Evolutionary conservation across 2,113 vertebrate species (phyloP).

Genomic region (Lynx canadensis): DNA sequence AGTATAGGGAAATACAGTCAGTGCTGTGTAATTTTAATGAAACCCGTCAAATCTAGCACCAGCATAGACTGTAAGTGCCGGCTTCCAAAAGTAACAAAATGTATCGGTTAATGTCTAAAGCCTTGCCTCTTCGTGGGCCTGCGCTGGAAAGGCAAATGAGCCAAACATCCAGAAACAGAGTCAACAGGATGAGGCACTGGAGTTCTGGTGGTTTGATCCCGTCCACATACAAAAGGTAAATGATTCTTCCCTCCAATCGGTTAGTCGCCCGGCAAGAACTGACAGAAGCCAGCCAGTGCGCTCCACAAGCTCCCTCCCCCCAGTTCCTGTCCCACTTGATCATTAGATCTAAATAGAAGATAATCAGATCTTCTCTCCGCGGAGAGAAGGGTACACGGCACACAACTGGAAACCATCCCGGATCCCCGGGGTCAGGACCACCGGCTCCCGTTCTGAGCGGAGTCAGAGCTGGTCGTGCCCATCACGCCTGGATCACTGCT

Average conservation of each 20-base stretch:
- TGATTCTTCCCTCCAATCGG: background rate
- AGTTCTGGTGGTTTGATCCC: background rate
- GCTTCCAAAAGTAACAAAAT: background rate
- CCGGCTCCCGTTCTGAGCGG: accelerated
- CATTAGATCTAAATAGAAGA: background rate
- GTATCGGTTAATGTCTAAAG: background rate
- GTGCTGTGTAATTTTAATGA: background rate
- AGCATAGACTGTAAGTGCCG: background rate
- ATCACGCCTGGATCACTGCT: background rate
- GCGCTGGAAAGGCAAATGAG: background rate
- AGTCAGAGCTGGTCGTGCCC: too few species aligned
- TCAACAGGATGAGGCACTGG: background rate
- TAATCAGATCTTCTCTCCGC: too few species aligned
- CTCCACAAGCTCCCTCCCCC: background rate
- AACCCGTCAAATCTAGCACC: background rate
- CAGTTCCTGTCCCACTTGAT: background rate
- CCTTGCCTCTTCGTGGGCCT: background rate
- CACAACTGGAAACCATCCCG: background rate
- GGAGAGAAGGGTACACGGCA: background rate
- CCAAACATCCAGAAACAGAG: background rate
- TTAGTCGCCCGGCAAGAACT: background rate
- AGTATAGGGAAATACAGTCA: background rate
- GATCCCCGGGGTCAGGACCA: background rate
- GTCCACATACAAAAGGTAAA: background rate
- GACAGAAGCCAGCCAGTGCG: background rate